phyloP scores from a whole-genome alignment of 2,888 invertebrate species.

The Pseudanteris insignis region DNA sequence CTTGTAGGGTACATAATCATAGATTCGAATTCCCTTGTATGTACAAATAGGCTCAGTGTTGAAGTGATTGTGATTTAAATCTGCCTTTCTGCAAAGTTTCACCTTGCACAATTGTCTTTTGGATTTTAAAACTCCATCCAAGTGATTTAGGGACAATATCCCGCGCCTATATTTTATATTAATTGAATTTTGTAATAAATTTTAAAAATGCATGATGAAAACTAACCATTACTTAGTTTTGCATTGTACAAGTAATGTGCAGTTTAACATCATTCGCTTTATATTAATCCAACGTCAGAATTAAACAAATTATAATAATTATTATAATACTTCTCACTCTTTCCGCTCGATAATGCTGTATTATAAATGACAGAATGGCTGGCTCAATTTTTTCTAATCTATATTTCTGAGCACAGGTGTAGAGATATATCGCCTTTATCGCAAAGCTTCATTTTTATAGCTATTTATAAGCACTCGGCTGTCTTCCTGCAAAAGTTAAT shows the following conservation, averaged over 20 bases:
- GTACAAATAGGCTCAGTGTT: slow-evolving; percentile 24
- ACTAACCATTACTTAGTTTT: too few relatives aligned
- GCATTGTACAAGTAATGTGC: too few relatives aligned
- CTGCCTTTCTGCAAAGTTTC: slow-evolving; percentile 30
- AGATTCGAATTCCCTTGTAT: slow-evolving; percentile 17
- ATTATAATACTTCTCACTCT: too few relatives aligned
- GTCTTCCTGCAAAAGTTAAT: slow-evolving; percentile 18
- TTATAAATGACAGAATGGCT: too few relatives aligned
- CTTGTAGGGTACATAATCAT: neutral
- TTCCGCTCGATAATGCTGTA: too few relatives aligned
- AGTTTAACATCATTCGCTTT: too few relatives aligned
- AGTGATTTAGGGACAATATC: slow-evolving; percentile 21
- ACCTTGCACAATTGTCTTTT: slow-evolving; percentile 22
- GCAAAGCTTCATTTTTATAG: slow-evolving; percentile 3
- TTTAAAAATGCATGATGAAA: too few relatives aligned
- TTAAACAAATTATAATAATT: too few relatives aligned
- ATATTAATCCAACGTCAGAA: too few relatives aligned
- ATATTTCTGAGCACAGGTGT: slow-evolving; percentile 27
- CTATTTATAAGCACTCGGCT: slow-evolving; percentile 5
- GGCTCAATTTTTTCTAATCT: slow-evolving; percentile 19
- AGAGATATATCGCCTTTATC: slow-evolving; percentile 11
- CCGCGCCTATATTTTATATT: slow-evolving; percentile 21
- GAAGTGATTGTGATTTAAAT: slow-evolving; percentile 33
- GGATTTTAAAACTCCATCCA: slow-evolving; percentile 23
- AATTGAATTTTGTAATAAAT: slow-evolving; percentile 21